phyloP scores from a whole-genome alignment of 1,140 invertebrate species.

The Streblospio benedicti region DNA sequence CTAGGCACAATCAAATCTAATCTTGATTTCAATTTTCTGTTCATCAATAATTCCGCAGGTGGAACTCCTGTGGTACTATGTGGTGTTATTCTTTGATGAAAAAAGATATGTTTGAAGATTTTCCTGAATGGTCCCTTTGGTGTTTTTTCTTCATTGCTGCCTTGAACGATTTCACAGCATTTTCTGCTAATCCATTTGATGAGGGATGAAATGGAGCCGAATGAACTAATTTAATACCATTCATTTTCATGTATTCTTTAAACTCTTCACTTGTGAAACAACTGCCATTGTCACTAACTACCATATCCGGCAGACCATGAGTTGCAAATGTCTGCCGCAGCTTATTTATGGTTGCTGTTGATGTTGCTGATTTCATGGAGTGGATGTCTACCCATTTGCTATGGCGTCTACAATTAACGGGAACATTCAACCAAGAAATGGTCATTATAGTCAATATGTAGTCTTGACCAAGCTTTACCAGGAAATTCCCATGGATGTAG shows the following conservation, averaged over 20 bases:
- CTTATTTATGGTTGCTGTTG: conserved; percentile 5
- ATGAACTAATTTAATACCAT: conserved; percentile 22
- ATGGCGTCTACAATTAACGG: conserved; percentile 4
- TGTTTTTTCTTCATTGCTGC: conserved; percentile 2
- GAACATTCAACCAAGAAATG: conserved; percentile 38
- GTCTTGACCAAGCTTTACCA: conserved; percentile 8
- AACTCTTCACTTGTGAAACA: conserved; percentile 26
- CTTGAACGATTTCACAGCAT: conserved; percentile 22
- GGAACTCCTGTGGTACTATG: not conserved
- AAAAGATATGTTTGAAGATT: not conserved
- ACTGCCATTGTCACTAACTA: conserved; percentile 29
- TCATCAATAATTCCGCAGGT: not conserved
- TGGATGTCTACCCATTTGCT: conserved; percentile 9
- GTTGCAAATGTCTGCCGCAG: conserved; percentile 2
- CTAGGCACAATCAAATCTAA: not conserved
- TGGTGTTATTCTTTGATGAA: not conserved
- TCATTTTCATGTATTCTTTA: conserved; percentile 19
- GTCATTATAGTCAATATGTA: conserved; percentile 36
- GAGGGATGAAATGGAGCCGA: conserved; percentile 26
- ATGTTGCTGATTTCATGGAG: not conserved
- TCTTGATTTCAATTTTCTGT: not conserved
- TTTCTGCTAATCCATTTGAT: conserved; percentile 29
- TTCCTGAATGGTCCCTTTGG: not conserved
- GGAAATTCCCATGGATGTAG: conserved; percentile 34
- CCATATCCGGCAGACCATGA: not conserved